Conservation (phyloP, 2,113 vertebrate species). For the Chauna torquata region DNA sequence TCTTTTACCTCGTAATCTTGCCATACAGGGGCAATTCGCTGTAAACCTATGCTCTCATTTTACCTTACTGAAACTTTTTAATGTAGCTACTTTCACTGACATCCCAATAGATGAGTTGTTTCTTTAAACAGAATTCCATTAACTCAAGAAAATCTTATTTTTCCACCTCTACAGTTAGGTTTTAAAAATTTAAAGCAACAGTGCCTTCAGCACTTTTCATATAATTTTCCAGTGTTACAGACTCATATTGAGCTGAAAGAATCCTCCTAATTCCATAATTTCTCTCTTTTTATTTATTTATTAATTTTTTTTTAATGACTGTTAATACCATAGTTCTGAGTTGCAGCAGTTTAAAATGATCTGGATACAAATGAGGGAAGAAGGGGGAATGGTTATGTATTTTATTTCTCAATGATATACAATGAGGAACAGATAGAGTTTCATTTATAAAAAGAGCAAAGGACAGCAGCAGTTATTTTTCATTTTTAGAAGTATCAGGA, state of each 20-base stretch:
- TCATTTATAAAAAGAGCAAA: neutral
- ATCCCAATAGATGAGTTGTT: neutral
- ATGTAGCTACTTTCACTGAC: rapidly evolving
- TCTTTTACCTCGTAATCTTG: neutral
- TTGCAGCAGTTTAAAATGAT: neutral
- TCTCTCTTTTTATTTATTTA: neutral
- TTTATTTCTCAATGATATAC: neutral
- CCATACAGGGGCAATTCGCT: neutral
- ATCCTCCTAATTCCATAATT: rapidly evolving
- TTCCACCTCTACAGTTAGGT: neutral
- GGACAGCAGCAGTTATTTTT: neutral
- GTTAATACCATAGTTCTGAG: neutral
- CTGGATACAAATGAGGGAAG: neutral
- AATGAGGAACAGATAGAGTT: neutral
- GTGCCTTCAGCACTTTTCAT: neutral
- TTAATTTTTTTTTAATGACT: neutral
- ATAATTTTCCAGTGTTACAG: neutral
- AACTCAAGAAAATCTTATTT: neutral
- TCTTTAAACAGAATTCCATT: neutral
- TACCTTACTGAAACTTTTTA: neutral
- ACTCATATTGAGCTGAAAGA: neutral
- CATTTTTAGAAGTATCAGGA: neutral
- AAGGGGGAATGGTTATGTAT: neutral
- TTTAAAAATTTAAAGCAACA: neutral
- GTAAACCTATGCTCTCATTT: neutral